Percentiles rank a stretch among this genome's conserved stretches.
Evolutionary conservation across 2,797 vertebrate species (phyloP).

Genomic region (Etheostoma nigrum): DNA sequence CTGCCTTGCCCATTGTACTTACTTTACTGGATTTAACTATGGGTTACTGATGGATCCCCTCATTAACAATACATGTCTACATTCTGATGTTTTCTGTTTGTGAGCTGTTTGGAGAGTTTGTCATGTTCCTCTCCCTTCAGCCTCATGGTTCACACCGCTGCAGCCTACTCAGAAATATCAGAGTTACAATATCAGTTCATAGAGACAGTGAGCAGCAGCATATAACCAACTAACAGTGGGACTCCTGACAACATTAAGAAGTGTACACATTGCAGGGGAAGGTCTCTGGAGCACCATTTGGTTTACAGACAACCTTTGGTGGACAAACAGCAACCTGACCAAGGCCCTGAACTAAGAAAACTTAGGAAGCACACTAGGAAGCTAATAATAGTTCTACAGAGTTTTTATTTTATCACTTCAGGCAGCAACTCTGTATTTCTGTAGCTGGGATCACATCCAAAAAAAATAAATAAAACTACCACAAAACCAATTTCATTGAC

Average conservation of each 20-base stretch:
- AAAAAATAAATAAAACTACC: conserved; percentile 13
- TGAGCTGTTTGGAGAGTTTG: background rate
- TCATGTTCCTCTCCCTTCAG: background rate
- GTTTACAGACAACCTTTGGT: background rate
- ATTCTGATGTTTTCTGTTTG: background rate
- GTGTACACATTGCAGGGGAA: conserved; percentile 6
- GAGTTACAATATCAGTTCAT: conserved; percentile 3
- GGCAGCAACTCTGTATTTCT: conserved; percentile 36
- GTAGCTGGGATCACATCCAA: conserved; percentile 36
- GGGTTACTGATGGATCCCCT: background rate
- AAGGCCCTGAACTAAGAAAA: conserved; percentile 15
- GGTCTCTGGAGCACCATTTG: conserved; percentile 6
- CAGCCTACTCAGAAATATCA: background rate
- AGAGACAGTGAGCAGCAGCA: conserved; percentile 4
- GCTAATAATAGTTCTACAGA: conserved; percentile 41
- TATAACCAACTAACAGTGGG: conserved; percentile 9
- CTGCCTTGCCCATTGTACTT: background rate
- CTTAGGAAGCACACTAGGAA: conserved; percentile 8
- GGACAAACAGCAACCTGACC: conserved; percentile 30
- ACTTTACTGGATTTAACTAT: conserved; percentile 5
- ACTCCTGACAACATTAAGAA: conserved; percentile 4
- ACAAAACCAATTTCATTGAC: conserved; percentile 46
- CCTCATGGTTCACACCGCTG: background rate
- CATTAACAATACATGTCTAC: background rate
- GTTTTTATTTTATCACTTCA: conserved; percentile 34